Evolutionary conservation across 2,888 invertebrate species (phyloP).

Genomic region (Bimastos eiseni): DNA sequence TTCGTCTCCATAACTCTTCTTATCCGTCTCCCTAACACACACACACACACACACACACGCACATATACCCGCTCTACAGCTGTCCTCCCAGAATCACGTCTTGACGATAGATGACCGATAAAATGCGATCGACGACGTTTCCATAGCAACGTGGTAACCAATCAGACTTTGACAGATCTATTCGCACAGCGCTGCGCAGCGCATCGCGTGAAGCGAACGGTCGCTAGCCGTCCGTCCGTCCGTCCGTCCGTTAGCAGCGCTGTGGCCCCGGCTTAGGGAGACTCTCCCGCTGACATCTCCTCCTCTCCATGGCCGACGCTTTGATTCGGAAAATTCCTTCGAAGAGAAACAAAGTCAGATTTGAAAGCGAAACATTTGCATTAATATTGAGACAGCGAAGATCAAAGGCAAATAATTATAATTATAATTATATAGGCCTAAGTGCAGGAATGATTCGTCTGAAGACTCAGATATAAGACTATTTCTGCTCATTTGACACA

Average conservation of each 20-base stretch:
- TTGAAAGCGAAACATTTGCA: not conserved
- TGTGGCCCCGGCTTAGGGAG: not conserved
- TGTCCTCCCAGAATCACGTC: not conserved
- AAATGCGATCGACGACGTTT: not conserved
- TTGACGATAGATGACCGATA: not conserved
- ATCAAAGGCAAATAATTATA: too few species aligned
- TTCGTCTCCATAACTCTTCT: not conserved
- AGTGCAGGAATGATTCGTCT: too few species aligned
- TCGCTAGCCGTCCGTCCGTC: not conserved
- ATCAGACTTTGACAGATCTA: conserved; percentile 1
- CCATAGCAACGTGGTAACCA: not conserved
- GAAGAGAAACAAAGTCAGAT: not conserved
- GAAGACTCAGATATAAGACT: too few species aligned
- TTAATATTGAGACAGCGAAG: too few species aligned
- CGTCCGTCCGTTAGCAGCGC: not conserved
- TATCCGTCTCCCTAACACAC: not conserved
- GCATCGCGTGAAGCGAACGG: not conserved
- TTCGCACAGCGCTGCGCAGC: not conserved
- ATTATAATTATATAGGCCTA: too few species aligned
- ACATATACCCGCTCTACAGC: too few species aligned
- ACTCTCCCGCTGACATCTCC: not conserved
- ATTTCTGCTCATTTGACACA: too few species aligned
- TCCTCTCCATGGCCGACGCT: not conserved
- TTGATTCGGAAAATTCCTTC: not conserved
- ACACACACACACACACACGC: not conserved